Conservation (phyloP, 1,140 invertebrate species). For the Goniozus legneri region DNA sequence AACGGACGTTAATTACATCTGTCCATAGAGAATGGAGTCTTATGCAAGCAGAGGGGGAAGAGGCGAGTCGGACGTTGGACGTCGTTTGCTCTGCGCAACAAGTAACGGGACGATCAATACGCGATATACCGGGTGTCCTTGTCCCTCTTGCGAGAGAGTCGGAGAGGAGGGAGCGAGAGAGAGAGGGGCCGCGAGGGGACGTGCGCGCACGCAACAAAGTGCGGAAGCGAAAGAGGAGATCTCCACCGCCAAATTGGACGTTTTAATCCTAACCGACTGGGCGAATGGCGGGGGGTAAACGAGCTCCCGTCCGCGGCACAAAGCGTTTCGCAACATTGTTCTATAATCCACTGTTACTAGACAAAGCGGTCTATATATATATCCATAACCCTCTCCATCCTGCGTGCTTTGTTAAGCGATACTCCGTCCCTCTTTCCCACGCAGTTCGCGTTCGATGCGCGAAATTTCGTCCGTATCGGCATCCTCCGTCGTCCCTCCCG, state of each 20-base stretch:
- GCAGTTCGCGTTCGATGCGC: too few species aligned
- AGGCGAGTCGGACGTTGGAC: not conserved
- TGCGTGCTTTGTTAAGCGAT: too few species aligned
- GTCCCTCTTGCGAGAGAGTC: not conserved
- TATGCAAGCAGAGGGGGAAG: conserved; percentile 13
- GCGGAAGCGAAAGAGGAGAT: too few species aligned
- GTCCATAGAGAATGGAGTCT: conserved; percentile 34
- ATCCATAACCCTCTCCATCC: too few species aligned
- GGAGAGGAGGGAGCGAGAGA: not conserved
- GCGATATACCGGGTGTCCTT: conserved; percentile 28
- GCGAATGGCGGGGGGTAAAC: too few species aligned
- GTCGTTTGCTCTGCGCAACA: conserved; percentile 42
- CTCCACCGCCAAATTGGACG: not conserved
- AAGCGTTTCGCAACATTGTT: not conserved
- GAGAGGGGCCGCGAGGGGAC: too few species aligned
- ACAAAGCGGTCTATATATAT: not conserved
- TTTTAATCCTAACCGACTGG: not conserved
- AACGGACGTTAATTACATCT: conserved; percentile 39
- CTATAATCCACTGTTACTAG: not conserved
- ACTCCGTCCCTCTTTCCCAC: too few species aligned
- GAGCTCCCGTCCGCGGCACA: not conserved
- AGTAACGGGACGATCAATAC: conserved; percentile 47
- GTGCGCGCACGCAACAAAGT: too few species aligned
- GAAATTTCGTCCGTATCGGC: too few species aligned
- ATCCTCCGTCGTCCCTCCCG: too few species aligned